These are phyloP conservation scores for Melipona beecheii DNA, from an alignment of 2,888 invertebrate species.

Conservation along the genomic window DNA sequence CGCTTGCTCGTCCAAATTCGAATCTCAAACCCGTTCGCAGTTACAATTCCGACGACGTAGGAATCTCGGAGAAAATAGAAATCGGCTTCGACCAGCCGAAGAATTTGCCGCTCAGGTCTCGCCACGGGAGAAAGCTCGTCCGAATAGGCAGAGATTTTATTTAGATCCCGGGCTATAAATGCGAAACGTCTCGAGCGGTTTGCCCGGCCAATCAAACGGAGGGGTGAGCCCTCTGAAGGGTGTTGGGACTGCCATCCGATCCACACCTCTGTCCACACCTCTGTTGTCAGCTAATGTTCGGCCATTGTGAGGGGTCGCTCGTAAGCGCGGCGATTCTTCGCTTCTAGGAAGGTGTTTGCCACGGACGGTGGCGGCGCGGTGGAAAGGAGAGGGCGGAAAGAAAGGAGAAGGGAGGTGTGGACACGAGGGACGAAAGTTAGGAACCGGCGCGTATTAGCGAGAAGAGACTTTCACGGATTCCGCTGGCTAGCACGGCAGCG, in stretches of 20 bases:
- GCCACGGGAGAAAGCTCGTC: constrained; percentile 67
- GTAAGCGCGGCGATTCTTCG: constrained; percentile 75
- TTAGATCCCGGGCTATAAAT: constrained; percentile 82
- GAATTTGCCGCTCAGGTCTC: constrained; percentile 3
- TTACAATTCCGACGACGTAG: neutral
- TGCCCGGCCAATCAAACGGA: constrained; percentile 74
- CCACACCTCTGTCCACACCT: constrained; percentile 84
- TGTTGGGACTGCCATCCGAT: constrained; percentile 73
- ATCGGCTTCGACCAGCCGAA: neutral
- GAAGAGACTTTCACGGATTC: constrained; percentile 73
- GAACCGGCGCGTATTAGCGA: constrained; percentile 74
- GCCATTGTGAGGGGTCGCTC: constrained; percentile 78
- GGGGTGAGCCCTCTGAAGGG: constrained; percentile 67
- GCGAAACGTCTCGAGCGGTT: constrained; percentile 75
- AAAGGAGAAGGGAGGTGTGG: constrained; percentile 27
- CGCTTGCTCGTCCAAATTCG: neutral
- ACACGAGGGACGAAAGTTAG: constrained; percentile 61
- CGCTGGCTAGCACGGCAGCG: constrained; percentile 45
- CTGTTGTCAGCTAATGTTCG: constrained; percentile 82
- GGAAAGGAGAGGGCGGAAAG: constrained; percentile 45
- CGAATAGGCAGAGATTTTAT: constrained; percentile 79
- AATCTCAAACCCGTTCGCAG: neutral
- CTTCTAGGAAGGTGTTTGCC: constrained; percentile 51
- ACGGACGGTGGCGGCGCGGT: constrained; percentile 48
- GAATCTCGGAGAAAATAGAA: neutral